Evolutionary conservation across 2,797 vertebrate genomes (phyloP), one percentile per base, ranked within the genome.

Genomic region (Danio aesculapii): DNA sequence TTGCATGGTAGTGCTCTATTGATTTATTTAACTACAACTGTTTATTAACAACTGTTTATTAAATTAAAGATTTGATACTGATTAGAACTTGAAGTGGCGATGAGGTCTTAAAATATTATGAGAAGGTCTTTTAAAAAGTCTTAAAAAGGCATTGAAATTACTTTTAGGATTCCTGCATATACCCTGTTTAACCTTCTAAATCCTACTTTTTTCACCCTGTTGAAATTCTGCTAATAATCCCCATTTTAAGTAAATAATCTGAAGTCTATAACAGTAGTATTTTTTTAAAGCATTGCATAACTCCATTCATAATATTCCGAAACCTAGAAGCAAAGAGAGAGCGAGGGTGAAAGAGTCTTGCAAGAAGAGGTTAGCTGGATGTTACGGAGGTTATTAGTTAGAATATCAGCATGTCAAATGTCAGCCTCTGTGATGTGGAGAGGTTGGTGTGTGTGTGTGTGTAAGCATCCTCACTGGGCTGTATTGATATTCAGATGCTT

Each of bases 401-500:
- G 66, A 75, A 74, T 70, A 82, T 85, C 82, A 75, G 69, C 81
- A 61, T 74, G 78, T 81, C 67, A 74, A 47, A 57, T 78, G 84
- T 79, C 82, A 84, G 70, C 77, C n/a, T 44, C 68, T 69, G 69
- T 84, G 76, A 81, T 84, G 84, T 73, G 55, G 14, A 62, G 39
- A 61, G 52, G 30, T 75, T 66, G 82, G 82, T 62, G 79, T 83
- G 52, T 81, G 64, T 74, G 59, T 62, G 75, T 70, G 84, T 62
- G 73, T 61, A 46, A 62, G 80, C 66, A 81, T 81, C 79, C 66
- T 86, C 79, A 85, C 64, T 67, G 66, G 69, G 81, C 52, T 77
- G 70, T 85, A 88, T 89, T 89, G 86, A 89, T 90, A 89, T 90
- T 88, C 83, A 88, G 84, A 84, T 81, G 82, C 62, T 86, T 88